Evolutionary conservation across 2,888 invertebrate species (phyloP).

Genomic region (Palloptera scutellata): DNA sequence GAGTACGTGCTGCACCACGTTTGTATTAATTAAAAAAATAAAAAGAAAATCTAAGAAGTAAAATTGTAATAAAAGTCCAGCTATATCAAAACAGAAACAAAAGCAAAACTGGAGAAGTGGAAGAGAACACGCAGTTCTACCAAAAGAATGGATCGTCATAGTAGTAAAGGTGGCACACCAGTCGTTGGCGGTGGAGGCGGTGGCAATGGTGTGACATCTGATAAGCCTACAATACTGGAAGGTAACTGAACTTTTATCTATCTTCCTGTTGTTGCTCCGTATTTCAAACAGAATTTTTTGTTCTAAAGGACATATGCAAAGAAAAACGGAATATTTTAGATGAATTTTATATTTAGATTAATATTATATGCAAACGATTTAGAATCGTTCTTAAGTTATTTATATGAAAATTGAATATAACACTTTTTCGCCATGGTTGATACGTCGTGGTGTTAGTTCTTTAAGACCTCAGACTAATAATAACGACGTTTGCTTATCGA

Average conservation of each 20-base stretch:
- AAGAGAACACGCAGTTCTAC: constrained; percentile 60
- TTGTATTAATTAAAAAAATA: background rate
- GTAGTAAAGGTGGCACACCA: constrained; percentile 25
- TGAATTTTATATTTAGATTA: too few relatives aligned
- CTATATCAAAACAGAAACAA: constrained; percentile 8
- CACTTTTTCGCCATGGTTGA: too few relatives aligned
- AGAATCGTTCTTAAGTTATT: too few relatives aligned
- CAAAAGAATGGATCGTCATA: constrained; percentile 53
- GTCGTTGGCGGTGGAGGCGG: constrained; percentile 27
- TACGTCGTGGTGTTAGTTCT: too few relatives aligned
- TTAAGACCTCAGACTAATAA: too few relatives aligned
- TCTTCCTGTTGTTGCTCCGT: too few relatives aligned
- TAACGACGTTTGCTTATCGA: too few relatives aligned
- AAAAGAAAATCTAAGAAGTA: background rate
- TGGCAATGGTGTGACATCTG: constrained; percentile 39
- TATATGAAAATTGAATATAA: too few relatives aligned
- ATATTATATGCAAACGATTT: too few relatives aligned
- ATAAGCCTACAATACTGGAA: constrained; percentile 59
- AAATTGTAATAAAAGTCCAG: background rate
- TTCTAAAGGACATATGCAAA: too few relatives aligned
- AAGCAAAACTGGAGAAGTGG: constrained; percentile 60
- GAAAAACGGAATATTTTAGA: too few relatives aligned
- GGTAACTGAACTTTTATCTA: constrained; percentile 44
- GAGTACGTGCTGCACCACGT: background rate
- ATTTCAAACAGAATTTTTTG: too few relatives aligned